Evolutionary conservation across 2,797 vertebrate species (phyloP).

Genomic region (Chelonia mydas): DNA sequence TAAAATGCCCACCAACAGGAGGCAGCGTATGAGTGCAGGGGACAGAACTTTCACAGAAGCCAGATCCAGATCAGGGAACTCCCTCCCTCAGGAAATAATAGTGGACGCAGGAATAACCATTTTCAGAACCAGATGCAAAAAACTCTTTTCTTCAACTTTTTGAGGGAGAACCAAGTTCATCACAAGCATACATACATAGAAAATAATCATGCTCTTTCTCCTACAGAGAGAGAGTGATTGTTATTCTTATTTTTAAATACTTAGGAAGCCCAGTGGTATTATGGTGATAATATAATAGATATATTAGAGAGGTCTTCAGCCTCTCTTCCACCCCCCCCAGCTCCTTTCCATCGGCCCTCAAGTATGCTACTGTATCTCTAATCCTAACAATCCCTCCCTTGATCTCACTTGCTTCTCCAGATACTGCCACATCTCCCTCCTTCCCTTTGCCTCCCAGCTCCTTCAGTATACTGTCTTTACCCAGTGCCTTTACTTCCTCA

Average conservation of each 20-base stretch:
- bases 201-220: too few species aligned
- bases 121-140: not conserved
- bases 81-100: not conserved
- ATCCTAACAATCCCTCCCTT: not conserved
- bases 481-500: not conserved
- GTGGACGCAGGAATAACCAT: not conserved
- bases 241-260: not conserved
- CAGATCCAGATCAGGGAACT: not conserved
- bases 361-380: not conserved
- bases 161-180: not conserved
- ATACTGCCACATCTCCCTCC: not conserved
- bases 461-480: not conserved
- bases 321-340: not conserved
- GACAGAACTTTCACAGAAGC: too few species aligned
- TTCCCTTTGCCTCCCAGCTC: not conserved
- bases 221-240: too few species aligned
- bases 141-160: not conserved
- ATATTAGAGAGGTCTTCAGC: not conserved
- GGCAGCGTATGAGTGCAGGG: not conserved
- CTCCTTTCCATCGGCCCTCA: not conserved
- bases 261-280: not conserved
- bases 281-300: not conserved
- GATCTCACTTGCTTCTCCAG: not conserved
- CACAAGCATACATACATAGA: not conserved
- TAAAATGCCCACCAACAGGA: not conserved